Conservation (phyloP, 2,113 vertebrate genomes). For the Pterocles orientalis region DNA sequence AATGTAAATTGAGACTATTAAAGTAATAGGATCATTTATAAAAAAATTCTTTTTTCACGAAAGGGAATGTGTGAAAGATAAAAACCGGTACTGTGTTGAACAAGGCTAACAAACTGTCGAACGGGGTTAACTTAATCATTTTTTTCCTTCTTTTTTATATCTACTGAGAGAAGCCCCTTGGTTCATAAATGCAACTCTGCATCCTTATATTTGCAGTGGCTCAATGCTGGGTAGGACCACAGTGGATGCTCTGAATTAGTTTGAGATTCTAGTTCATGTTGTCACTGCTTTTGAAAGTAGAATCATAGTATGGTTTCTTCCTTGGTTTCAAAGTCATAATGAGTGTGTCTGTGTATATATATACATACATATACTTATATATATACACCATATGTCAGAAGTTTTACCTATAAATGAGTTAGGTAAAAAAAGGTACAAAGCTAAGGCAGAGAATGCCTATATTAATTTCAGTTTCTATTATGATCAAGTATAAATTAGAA, state of each 20-base stretch:
- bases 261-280: not conserved
- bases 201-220: not conserved
- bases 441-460: not conserved
- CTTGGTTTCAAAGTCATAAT: not conserved
- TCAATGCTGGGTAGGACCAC: not conserved
- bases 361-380: too few species aligned
- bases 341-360: too few species aligned
- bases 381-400: not conserved
- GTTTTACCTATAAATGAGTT: not conserved
- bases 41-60: constrained; percentile 19
- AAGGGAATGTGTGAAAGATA: constrained; percentile 46
- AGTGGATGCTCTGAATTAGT: not conserved
- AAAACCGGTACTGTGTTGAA: constrained; percentile 35
- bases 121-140: constrained; percentile 5
- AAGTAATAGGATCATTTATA: constrained; percentile 66
- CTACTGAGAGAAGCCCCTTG: not conserved
- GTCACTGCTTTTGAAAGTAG: not conserved
- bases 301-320: not conserved
- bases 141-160: not conserved
- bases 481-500: not conserved
- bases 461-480: not conserved
- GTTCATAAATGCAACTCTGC: not conserved
- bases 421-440: not conserved
- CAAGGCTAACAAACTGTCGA: not conserved
- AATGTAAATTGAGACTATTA: constrained; percentile 71